Base-by-base conservation (phyloP, 2,888 invertebrate genomes). In the Helicoverpa assulta region DNA sequence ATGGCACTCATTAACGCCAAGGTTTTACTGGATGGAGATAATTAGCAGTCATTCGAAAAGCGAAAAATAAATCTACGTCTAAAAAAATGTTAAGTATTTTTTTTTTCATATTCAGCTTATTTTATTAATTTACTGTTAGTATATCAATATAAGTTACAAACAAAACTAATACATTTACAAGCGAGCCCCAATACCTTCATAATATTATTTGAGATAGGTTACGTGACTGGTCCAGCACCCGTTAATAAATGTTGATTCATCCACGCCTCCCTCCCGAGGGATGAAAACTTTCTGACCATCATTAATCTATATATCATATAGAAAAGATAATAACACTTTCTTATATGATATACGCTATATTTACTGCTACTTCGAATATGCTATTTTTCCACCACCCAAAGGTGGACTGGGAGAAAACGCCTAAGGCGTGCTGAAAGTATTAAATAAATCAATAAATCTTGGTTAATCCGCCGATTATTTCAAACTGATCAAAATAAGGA, bases 221-320 rank as follows among this genome's bases (percentile, higher is more conserved):
- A 50, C 63, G 50, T 61, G 53, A 37, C 54, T 52, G 63, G 57
- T 64, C 81, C 57, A 40, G 54, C 56, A 78, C 10, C 56, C 62
- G 57, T 67, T 81, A 81, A 80, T 78, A 63, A 59, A 80, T 70
- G 59, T 76, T 67, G 78, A 73, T 78, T 81, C 82, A 73, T 67
- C 54, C 73, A 29, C 63, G 60, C 60, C 67, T 58, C 61, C 18
- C 26, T 37, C 59, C 54, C 50, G 40, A 18, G 74, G 57, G 55
- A 55, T 64, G 21, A 33, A 78, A 78, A 78, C 67, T 78, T 78
- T 81, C 63, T 55, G 66, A 21, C 66, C 62, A 71, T 81, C 58
- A 81, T 66, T 77, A 66, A 77, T 81, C 43, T 65, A 55, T 60
- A 75, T 33, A 63, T 54, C 16, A 26, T 16, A 55, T 61, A 4